A percentile compares a stretch with the other conserved stretches of the same genome.
phyloP scores from a whole-genome alignment of 2,113 vertebrate genomes.

The Echinops telfairi region DNA sequence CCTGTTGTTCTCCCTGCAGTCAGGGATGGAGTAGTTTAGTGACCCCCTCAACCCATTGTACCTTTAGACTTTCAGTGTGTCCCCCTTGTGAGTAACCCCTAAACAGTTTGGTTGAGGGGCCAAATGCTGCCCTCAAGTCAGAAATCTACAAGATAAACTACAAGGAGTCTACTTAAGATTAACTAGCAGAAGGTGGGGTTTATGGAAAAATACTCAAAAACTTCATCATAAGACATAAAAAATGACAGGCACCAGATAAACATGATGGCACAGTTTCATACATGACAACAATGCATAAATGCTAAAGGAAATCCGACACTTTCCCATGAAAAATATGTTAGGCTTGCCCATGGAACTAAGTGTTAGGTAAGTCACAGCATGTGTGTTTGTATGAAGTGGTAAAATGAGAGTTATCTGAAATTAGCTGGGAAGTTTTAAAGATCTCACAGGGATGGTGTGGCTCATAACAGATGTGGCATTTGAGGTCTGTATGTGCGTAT shows the following conservation, averaged over 20 bases:
- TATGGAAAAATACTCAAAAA: not conserved
- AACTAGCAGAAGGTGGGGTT: not conserved
- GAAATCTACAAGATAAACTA: not conserved
- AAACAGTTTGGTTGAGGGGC: no score
- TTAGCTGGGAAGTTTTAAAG: not conserved
- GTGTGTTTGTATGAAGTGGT: not conserved
- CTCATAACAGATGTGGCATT: not conserved
- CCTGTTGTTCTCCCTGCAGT: no score
- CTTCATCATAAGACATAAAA: constrained; percentile 3
- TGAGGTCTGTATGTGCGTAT: not conserved
- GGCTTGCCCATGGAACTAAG: not conserved
- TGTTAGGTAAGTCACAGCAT: not conserved
- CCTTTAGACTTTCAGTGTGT: no score
- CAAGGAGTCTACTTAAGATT: not conserved
- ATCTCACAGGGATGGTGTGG: not conserved
- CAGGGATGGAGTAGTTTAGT: no score
- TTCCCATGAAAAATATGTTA: not conserved
- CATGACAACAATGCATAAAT: not conserved
- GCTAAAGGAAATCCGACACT: not conserved
- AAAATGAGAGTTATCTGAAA: not conserved
- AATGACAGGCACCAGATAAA: constrained; percentile 4
- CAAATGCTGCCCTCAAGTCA: no score
- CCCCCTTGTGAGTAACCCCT: no score
- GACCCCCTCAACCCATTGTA: no score
- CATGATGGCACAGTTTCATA: not conserved